Evolutionary conservation across 1,140 invertebrate genomes (phyloP), one percentile per base, ranked within the genome.

Genomic region (Eurosta solidaginis): DNA sequence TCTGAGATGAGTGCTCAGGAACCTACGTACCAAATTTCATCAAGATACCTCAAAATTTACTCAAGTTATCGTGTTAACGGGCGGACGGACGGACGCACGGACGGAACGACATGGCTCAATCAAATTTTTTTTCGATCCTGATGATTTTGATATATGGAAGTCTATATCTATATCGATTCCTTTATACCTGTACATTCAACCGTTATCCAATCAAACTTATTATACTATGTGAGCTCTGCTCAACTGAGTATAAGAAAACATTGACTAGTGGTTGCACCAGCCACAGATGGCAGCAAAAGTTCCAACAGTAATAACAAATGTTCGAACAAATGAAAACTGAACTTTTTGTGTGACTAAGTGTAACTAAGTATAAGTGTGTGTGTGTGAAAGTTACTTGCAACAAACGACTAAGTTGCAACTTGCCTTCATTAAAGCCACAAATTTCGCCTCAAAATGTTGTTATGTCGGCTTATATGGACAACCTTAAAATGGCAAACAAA

Each of bases 361-460:
- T 29, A 36, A n/a, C 20, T 25, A 36, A 36, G n/a, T 40, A 40
- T 63, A n/a, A 20, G 59, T 68, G 33, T 40, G 4, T 52, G 36
- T 17, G 42, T 74, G 73, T 52, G 33, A 6, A 22, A 12, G 75
- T 76, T 76, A 22, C 45, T 50, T 59, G 54, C 36, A 45, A 25
- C 59, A 74, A 74, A 73, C 14, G 59, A 73, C 29, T 47, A 47
- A 73, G 42, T 47, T 29, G 44, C 73, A 45, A 29, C 40, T 47
- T 27, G 73, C 73, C 73, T 54, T 54, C 63, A 77, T 78, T 75
- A 42, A 52, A 75, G 77, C 77, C 77, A 78, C 77, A 78, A 78
- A 78, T 78, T 78, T 78, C 44, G 68, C 77, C 77, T 78, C 77
- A 78, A 78, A 78, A 68, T 78, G 77, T 78, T 78, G 77, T 75